Conservation (phyloP, 2,888 invertebrate genomes). For the Iselma pallidipennis region DNA sequence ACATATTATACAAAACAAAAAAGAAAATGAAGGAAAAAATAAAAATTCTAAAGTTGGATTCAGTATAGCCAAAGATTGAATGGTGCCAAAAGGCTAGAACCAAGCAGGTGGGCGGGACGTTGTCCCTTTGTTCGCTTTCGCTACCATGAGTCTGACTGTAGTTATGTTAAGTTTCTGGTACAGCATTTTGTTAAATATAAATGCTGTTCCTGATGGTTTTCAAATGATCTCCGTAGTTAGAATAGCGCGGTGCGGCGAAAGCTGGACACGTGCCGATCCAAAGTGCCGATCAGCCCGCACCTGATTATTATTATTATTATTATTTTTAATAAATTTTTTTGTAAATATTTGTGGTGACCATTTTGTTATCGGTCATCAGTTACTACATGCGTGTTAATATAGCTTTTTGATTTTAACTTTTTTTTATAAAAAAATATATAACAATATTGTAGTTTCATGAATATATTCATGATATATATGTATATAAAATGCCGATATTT, state of each 20-base stretch:
- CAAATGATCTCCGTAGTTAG: constrained; percentile 58
- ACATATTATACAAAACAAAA: constrained; percentile 27
- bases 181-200: constrained; percentile 32
- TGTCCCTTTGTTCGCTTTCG: constrained; percentile 50
- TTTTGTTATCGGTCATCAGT: constrained; percentile 19
- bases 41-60: constrained; percentile 48
- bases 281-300: constrained; percentile 51
- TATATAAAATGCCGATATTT: constrained; percentile 52
- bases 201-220: constrained; percentile 49
- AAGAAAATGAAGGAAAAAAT: neutral
- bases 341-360: constrained; percentile 27
- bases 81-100: constrained; percentile 45
- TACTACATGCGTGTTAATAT: constrained; percentile 43
- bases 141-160: constrained; percentile 51
- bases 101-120: constrained; percentile 42
- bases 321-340: constrained; percentile 1
- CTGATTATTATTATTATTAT: constrained; percentile 32
- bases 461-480: constrained; percentile 24
- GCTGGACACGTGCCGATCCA: constrained; percentile 48
- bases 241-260: constrained; percentile 52
- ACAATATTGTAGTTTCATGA: constrained; percentile 35
- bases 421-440: constrained; percentile 11
- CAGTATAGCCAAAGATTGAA: constrained; percentile 55
- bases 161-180: constrained; percentile 35
- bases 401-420: constrained; percentile 47